Evolutionary conservation across 2,888 invertebrate species (phyloP), one percentile per base, ranked within the genome.

Genomic region (Megaustenia siamemsis): DNA sequence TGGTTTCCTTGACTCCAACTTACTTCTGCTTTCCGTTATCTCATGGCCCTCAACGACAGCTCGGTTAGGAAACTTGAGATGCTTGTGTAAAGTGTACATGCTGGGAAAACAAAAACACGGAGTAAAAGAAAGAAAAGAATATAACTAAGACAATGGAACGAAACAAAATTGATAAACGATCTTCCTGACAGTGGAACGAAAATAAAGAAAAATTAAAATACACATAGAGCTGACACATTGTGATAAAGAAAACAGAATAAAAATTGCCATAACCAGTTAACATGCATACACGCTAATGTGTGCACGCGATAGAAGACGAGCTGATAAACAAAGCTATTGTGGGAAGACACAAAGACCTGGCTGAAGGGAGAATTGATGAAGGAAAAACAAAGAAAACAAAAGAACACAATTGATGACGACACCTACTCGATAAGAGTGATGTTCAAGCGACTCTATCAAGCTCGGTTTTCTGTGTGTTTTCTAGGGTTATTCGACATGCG

Each of bases 351-450:
- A 73, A 73, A 49, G 49, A 49, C 4, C 12, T 32, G 32, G 28
- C n/a, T 49, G 49, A 73, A 49, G 49, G 49, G 6, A 73, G 49
- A 73, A 45, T 73, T 73, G 71, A 73, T 73, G 71, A 69, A 69
- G 45, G 15, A 49, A 49, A 69, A 71, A 43, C 43, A 49, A n/a
- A 49, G 1, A 45, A n/a, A 73, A 21, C 49, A 73, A 73, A 32
- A 28, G 49, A 49, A 73, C n/a, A 49, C 18, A 73, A 73, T 73
- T 73, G 73, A 73, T 73, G 73, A 73, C 49, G 49, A 49, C 49
- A 73, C 18, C 73, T 73, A 73, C 73, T n/a, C 73, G 73, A 73
- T 73, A 73, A 73, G 49, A 73, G 73, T 49, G 49, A 73, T 21
- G 49, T 45, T 21, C 28, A 1, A 49, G 49, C 73, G 35, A 49